Base-by-base conservation (phyloP, 2,797 vertebrate genomes). In the Sibirionetta formosa region DNA sequence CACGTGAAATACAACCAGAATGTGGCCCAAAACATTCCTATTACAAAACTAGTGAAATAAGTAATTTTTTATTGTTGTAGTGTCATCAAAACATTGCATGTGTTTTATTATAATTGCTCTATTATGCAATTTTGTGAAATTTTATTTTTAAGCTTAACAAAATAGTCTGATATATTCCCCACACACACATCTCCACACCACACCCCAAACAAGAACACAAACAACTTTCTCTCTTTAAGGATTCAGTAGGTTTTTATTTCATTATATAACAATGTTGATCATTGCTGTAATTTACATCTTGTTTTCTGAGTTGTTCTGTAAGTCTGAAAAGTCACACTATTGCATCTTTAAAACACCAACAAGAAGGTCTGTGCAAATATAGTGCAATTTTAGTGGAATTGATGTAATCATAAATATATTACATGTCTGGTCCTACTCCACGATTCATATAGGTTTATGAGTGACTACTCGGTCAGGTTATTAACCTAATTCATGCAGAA, bases 61-160 rank as follows among this genome's bases (percentile, higher is more conserved):
- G 50, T 23, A 0, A 60, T 33, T 16, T 11, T 57, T 69, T 29
- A 23, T n/a, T 42, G 27, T 40, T 85, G 36, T 42, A 26, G 8
- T 61, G 44, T 76, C 38, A 53, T 87, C 42, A 70, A 92, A 88
- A 68, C 8, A 31, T 14, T 61, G 16, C 4, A 44, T 54, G 23
- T 33, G 27, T 64, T 86, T 61, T 86, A 51, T 58, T 93, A 51
- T 61, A 72, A 85, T 68, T 82, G 22, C 11, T 66, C 42, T 54
- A n/a, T 81, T 65, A 92, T 82, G 26, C 18, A 51, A n/a, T 58
- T 27, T 38, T n/a, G 15, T 46, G 61, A 71, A 66, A 68, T 38
- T 27, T 88, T 88, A 14, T 5, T 86, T 79, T 86, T 56, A 86
- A 70, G 27, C 20, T n/a, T 66, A 81, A 80, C n/a, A 83, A 81